Evolutionary conservation across 2,797 vertebrate species (phyloP).

Genomic region (Galaxias olidus): DNA sequence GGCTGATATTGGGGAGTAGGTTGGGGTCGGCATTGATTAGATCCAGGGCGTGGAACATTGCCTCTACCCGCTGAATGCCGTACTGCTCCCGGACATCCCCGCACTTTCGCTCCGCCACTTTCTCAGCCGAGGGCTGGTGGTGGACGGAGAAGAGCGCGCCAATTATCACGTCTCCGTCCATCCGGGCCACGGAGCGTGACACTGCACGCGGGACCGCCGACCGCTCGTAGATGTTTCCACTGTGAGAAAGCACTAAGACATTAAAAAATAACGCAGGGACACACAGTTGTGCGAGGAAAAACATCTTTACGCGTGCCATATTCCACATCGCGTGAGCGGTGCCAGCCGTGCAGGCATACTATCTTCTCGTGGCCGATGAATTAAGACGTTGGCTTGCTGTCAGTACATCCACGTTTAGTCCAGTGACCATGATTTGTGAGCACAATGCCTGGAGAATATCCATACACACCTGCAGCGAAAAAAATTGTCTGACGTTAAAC

Average conservation of each 20-base stretch:
- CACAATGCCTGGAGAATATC: constrained; percentile 47
- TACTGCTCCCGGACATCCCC: constrained; percentile 98
- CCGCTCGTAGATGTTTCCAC: constrained; percentile 72
- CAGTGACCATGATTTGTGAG: constrained; percentile 57
- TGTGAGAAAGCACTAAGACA: constrained; percentile 75
- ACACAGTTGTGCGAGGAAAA: constrained; percentile 75
- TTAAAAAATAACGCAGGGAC: constrained; percentile 73
- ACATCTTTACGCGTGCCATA: constrained; percentile 84
- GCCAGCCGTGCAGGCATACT: constrained; percentile 64
- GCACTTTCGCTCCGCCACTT: constrained; percentile 95
- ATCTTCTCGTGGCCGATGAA: constrained; percentile 48
- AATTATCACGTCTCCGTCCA: constrained; percentile 97
- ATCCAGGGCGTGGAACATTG: constrained; percentile 98
- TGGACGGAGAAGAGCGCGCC: constrained; percentile 98
- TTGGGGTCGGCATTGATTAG: constrained; percentile 90
- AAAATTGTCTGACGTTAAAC: constrained; percentile 41
- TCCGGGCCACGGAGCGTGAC: constrained; percentile 90
- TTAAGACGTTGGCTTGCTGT: constrained; percentile 31
- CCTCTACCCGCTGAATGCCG: constrained; percentile 97
- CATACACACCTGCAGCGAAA: constrained; percentile 52
- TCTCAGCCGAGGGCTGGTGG: constrained; percentile 95
- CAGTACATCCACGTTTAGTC: constrained; percentile 58
- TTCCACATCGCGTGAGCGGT: constrained; percentile 69
- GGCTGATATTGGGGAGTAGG: constrained; percentile 92
- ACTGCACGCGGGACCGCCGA: constrained; percentile 77